Base-by-base conservation (phyloP, 2,888 invertebrate species). In the Anodontia alba region DNA sequence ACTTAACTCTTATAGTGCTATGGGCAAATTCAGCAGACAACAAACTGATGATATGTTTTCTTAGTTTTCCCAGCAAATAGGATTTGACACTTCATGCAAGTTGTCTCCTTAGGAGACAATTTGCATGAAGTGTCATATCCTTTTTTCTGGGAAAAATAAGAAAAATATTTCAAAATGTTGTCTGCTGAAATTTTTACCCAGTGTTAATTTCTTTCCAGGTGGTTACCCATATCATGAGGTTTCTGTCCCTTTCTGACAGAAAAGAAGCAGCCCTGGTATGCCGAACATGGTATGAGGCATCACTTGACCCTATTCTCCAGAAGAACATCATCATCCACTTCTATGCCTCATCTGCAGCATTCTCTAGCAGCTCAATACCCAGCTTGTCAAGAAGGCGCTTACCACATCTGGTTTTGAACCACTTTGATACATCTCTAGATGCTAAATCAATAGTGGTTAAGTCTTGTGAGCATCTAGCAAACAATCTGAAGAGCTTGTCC, bases 251-350 rank as follows among this genome's bases (percentile, higher is more conserved):
- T 87, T 95, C 96, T 1, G 97, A 97, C 91, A 95, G 96, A 87
- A 96, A 96, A 93, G 95, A 96, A 67, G 96, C 96, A 49, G 96
- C 96, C 86, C 95, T 96, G 87, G 96, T 96, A 33, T 96, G 96
- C 91, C 95, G 94, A 26, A 94, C 95, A 0, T 97, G 97, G 97
- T 96, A 96, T 84, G 95, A 96, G 81, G 97, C 97, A 20, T 96
- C 96, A 8, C 95, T 96, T 89, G 96, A 96, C 89, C 94, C 94
- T 0, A 95, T 96, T 83, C 95, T 96, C 81, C 95, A 96, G 88
- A 93, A 95, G 79, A 95, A 96, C 76, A 95, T 96, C 93, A 94
- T 95, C 42, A 95, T 96, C 67, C 92, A 95, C 67, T 94, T 94
- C 36, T 89, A 91, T 74, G 88, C 90, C 17, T 83, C 84, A n/a